Conservation (phyloP, 2,113 vertebrate species). For the Oxygymnocypris stewartii region DNA sequence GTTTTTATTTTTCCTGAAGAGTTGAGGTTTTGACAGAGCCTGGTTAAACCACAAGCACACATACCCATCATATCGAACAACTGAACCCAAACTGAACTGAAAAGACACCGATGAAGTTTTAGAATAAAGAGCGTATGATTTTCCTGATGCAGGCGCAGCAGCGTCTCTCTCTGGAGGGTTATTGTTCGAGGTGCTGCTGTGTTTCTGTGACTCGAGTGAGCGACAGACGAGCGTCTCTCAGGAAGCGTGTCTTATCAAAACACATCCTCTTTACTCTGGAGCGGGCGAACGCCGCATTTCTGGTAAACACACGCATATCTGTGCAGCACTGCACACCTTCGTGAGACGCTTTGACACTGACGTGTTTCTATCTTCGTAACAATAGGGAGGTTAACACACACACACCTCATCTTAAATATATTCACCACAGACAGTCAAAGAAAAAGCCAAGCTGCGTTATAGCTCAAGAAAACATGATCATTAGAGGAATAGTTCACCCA, state of each 20-base stretch:
- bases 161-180: not conserved
- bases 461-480: no score
- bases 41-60: not conserved
- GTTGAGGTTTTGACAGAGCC: not conserved
- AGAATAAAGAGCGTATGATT: not conserved
- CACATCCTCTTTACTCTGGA: slow-evolving; percentile 48
- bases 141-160: not conserved
- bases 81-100: not conserved
- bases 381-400: not conserved
- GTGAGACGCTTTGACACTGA: not conserved
- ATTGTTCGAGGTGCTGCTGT: slow-evolving; percentile 17
- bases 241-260: slow-evolving; percentile 47
- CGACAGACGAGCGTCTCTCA: slow-evolving; percentile 20
- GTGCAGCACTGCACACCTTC: slow-evolving; percentile 10
- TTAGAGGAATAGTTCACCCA: no score
- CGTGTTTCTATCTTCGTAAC: not conserved
- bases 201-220: slow-evolving; percentile 23
- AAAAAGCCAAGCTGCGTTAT: no score
- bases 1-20: not conserved
- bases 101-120: not conserved
- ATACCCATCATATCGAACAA: not conserved
- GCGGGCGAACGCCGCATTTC: not conserved
- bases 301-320: slow-evolving; percentile 43
- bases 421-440: no score
- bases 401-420: slow-evolving; percentile 17